These are phyloP conservation scores for Tonatia bakeri DNA, from an alignment of 2,113 vertebrate genomes.

Conservation along the genomic window DNA sequence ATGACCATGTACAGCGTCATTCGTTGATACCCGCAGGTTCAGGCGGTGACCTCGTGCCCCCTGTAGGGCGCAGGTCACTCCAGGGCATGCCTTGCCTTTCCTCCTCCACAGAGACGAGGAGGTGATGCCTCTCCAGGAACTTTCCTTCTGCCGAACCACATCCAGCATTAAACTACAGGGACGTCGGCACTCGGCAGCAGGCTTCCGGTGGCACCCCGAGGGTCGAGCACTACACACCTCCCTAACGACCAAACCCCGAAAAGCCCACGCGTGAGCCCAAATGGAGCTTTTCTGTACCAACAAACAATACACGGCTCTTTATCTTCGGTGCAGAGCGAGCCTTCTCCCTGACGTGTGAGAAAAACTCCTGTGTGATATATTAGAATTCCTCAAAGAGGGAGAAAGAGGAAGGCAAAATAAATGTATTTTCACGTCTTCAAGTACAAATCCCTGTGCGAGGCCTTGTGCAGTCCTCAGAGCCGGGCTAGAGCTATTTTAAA, in stretches of 20 bases:
- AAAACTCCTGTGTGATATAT: not conserved
- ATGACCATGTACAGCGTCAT: rapidly evolving
- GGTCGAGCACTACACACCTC: not conserved
- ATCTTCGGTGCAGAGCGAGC: not conserved
- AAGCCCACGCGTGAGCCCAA: not conserved
- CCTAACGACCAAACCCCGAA: not conserved
- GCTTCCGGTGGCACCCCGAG: not conserved
- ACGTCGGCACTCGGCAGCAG: rapidly evolving
- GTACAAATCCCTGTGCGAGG: not conserved
- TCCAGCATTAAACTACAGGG: not conserved
- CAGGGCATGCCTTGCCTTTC: rapidly evolving
- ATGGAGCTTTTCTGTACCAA: not conserved
- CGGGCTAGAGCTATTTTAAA: constrained; percentile 37
- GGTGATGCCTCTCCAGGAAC: rapidly evolving
- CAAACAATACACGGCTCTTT: not conserved
- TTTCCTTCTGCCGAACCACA: not conserved
- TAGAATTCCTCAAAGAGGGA: not conserved
- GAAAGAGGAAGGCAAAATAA: not conserved
- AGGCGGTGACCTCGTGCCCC: not conserved
- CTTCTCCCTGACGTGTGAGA: not conserved
- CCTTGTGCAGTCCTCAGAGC: not conserved
- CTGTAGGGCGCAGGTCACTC: not conserved
- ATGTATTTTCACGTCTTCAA: constrained; percentile 20
- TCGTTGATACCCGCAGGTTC: not conserved
- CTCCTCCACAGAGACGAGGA: not conserved